Conservation (phyloP, 2,113 vertebrate genomes). For the Arenaria interpres region DNA sequence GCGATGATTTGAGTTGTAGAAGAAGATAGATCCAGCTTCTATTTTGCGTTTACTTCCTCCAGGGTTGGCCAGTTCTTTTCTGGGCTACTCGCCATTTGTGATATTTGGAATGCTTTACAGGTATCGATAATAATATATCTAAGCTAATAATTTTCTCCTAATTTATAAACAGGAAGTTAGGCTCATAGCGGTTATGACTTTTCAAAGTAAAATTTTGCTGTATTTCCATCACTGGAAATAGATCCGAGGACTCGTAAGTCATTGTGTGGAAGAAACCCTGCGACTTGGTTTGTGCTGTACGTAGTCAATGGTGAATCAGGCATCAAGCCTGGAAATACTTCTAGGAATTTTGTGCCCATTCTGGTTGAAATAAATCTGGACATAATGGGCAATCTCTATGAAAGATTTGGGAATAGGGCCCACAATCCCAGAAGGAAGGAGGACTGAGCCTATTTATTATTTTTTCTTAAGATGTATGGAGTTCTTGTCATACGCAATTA, state of each 20-base stretch:
- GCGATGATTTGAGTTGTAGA: not conserved
- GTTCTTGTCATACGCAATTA: not conserved
- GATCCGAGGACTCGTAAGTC: not conserved
- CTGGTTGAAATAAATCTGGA: not conserved
- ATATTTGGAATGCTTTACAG: not conserved
- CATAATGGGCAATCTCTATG: not conserved
- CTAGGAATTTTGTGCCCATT: not conserved
- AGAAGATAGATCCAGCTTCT: not conserved
- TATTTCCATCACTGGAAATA: not conserved
- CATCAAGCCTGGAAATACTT: not conserved
- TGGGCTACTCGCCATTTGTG: not conserved
- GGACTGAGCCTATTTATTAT: not conserved
- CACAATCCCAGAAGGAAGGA: not conserved
- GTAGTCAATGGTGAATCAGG: not conserved
- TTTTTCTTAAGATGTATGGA: not conserved
- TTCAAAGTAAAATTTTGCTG: not conserved
- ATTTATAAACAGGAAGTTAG: not conserved
- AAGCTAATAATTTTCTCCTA: not conserved
- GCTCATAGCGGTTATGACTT: not conserved
- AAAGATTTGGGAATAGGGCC: not conserved
- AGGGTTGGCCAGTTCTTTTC: not conserved
- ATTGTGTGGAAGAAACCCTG: not conserved
- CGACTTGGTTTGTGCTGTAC: not conserved
- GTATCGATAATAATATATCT: not conserved
- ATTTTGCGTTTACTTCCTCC: not conserved